A percentile compares a stretch with the other conserved stretches of the same genome.
These are phyloP conservation scores for Saguinus imperator DNA, from an alignment of 2,113 vertebrate genomes.

Conservation along the genomic window DNA sequence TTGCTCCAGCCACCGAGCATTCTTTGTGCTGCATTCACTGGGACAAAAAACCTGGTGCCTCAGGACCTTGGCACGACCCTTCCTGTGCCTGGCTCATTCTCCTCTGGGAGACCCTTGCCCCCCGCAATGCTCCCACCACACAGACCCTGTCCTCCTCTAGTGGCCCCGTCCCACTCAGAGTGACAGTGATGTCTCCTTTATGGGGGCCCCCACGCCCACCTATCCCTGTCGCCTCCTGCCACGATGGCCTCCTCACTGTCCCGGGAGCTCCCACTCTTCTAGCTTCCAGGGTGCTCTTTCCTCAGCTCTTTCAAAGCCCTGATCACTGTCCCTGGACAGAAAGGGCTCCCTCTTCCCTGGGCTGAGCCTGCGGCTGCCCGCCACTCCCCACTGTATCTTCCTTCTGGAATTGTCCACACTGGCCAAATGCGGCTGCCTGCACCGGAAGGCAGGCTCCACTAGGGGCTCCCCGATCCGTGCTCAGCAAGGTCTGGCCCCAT, in stretches of 20 bases:
- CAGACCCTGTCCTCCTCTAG: neutral
- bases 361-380: neutral
- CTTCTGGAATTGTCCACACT: neutral
- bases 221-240: neutral
- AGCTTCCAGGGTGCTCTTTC: too few species aligned
- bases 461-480: neutral
- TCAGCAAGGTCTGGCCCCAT: neutral
- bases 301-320: neutral
- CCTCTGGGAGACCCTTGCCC: fast-evolving
- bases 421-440: fast-evolving
- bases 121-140: neutral
- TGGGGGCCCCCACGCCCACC: neutral
- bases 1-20: neutral
- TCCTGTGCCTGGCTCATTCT: neutral
- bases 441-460: fast-evolving
- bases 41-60: neutral
- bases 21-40: too few species aligned
- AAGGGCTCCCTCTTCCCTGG: neutral
- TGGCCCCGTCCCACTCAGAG: neutral
- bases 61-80: neutral
- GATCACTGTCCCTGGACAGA: neutral
- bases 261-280: too few species aligned
- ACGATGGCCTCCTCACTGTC: neutral
- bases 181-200: too few species aligned
- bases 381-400: neutral